Base-by-base conservation (phyloP, 1,140 invertebrate species). In the Drosophila kohkoa region DNA sequence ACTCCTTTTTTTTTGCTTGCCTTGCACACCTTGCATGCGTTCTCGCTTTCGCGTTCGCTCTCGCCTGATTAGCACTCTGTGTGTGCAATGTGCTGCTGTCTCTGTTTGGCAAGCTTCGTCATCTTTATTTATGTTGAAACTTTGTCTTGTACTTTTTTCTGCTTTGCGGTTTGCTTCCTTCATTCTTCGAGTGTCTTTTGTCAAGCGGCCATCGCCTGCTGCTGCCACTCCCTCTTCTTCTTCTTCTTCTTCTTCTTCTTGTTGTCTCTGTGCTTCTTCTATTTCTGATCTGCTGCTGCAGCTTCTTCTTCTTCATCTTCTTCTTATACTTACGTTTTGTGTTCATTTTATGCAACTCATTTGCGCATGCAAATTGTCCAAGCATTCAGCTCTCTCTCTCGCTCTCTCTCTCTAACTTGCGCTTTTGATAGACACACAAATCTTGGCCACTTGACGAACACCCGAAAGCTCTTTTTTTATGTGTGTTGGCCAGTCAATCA, bases 111-210 rank as follows among this genome's bases (percentile, higher is more conserved):
- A 66, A 88, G 83, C 85, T 86, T 89, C 86, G 86, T 89, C 85
- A 90, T 89, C 85, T 89, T 87, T 88, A 88, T 88, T 87, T 88
- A 87, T 87, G 72, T 77, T 77, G 69, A 80, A 75, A 63, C 54
- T 58, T 68, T 65, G 45, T 68, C 58, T n/a, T n/a, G n/a, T n/a
- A n/a, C n/a, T n/a, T n/a, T n/a, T n/a, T n/a, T n/a, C n/a, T n/a
- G n/a, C n/a, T 41, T 6, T 41, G 5, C 11, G 16, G 13, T 52
- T n/a, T n/a, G 43, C 54, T 64, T 64, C 60, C 41, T 43, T 28
- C 13, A 5, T 57, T 55, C 28, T 60, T 69, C 20, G 80, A 80
- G 83, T 82, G 83, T 87, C 83, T 88, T 88, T 87, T 82, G 83
- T 87, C 77, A 85, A 80, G 81, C 80, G 64, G 63, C 62, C 74